Evolutionary conservation across 1,140 invertebrate genomes (phyloP).

Genomic region (Drosophila tristis): DNA sequence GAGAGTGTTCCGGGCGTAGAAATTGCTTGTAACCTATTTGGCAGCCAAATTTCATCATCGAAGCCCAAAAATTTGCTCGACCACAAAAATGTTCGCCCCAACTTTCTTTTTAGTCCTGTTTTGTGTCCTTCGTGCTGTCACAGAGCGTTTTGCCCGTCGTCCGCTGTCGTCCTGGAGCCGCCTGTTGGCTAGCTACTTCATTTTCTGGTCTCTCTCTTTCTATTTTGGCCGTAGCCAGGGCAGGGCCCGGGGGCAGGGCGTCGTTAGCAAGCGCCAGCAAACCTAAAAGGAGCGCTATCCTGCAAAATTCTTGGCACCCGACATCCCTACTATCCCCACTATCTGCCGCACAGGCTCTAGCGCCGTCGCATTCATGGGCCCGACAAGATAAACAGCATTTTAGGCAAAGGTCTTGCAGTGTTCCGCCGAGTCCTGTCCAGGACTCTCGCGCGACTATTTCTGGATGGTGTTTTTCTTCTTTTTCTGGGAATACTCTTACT

Average conservation of each 20-base stretch:
- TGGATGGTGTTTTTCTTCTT: conserved; percentile 21
- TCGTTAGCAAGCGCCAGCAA: conserved; percentile 50
- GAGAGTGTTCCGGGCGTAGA: conserved; percentile 38
- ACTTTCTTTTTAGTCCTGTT: conserved; percentile 67
- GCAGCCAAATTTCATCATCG: conserved; percentile 80
- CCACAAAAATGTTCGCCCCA: conserved; percentile 77
- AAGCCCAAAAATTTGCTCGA: conserved; percentile 80
- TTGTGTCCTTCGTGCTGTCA: conserved; percentile 40
- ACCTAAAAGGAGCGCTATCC: conserved; percentile 7
- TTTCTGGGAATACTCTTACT: no score
- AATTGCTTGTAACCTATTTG: conserved; percentile 82
- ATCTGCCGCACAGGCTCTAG: conserved; percentile 21
- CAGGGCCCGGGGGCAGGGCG: not conserved
- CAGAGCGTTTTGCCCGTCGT: conserved; percentile 32
- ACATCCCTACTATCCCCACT: conserved; percentile 20
- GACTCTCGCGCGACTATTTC: conserved; percentile 4
- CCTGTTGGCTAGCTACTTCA: conserved; percentile 68
- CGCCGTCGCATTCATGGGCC: conserved; percentile 31
- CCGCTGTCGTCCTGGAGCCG: conserved; percentile 38
- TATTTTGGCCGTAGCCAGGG: no score
- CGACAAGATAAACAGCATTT: conserved; percentile 78
- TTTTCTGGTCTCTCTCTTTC: conserved; percentile 67
- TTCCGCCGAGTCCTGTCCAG: conserved; percentile 34
- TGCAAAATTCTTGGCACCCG: conserved; percentile 62
- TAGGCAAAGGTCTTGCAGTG: conserved; percentile 68